phyloP scores from a whole-genome alignment of 2,888 invertebrate species.

The Conchocele bisecta region DNA sequence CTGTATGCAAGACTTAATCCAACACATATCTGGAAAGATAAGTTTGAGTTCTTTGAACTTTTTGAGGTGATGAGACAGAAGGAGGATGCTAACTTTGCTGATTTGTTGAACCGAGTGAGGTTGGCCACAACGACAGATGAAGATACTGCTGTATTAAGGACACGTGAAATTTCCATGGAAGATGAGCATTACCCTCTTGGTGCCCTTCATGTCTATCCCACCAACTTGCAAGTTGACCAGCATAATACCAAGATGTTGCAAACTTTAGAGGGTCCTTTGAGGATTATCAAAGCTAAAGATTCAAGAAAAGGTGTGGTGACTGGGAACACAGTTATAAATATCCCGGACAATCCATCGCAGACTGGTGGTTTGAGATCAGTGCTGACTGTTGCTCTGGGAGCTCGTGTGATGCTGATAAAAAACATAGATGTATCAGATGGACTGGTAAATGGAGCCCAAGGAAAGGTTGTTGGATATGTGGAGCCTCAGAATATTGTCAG shows the following conservation, averaged over 20 bases:
- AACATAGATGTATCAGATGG: conserved; percentile 47
- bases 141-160: not conserved
- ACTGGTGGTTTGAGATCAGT: not conserved
- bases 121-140: not conserved
- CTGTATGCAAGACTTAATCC: not conserved
- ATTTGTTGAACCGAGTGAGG: not conserved
- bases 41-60: not conserved
- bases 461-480: conserved; percentile 18
- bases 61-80: not conserved
- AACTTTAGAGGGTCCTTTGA: not conserved
- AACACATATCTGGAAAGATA: not conserved
- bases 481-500: not conserved
- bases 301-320: not conserved
- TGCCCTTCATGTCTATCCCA: not conserved
- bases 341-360: not conserved
- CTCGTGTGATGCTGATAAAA: conserved; percentile 32
- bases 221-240: not conserved
- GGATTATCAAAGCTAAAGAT: not conserved
- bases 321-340: too few relatives aligned
- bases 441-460: conserved; percentile 31
- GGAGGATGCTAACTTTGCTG: not conserved
- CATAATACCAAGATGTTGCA: not conserved
- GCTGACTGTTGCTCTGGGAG: conserved; percentile 18
- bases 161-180: not conserved
- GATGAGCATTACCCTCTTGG: not conserved